Evolutionary conservation across 2,113 vertebrate genomes (phyloP).

Genomic region (Gymnogyps californianus): DNA sequence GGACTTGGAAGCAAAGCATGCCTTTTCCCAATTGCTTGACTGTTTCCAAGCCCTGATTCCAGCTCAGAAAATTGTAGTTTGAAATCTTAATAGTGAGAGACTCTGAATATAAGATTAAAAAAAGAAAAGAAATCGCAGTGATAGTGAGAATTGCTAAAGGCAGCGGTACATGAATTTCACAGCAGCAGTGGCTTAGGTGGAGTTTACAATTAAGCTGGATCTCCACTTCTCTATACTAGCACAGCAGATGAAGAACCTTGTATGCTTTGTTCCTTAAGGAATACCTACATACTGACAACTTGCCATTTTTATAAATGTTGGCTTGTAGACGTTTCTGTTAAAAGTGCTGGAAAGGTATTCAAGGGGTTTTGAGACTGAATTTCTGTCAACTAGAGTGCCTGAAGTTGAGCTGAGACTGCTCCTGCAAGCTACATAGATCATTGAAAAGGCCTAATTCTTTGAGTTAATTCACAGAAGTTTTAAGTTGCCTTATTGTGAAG

Average conservation of each 20-base stretch:
- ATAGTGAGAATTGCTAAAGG: neutral
- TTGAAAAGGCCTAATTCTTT: neutral
- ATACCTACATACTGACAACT: neutral
- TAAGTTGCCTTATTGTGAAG: neutral
- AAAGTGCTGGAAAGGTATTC: neutral
- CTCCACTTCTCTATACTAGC: neutral
- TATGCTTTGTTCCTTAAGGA: neutral
- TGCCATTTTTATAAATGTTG: neutral
- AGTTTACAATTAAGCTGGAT: neutral
- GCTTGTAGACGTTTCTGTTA: neutral
- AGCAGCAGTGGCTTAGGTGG: neutral
- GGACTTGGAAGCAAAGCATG: neutral
- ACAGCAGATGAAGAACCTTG: neutral
- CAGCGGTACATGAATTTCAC: neutral
- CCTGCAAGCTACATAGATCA: neutral
- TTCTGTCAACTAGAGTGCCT: neutral
- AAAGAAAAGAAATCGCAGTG: neutral
- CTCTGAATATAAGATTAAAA: neutral
- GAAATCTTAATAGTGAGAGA: neutral
- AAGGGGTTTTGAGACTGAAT: neutral
- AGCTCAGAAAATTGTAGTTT: neutral
- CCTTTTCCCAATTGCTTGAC: neutral
- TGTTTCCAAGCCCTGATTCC: neutral
- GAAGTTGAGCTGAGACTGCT: neutral
- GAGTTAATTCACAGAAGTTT: neutral